Conservation (phyloP, 2,113 vertebrate species). For the Illadopsis cleaveri region DNA sequence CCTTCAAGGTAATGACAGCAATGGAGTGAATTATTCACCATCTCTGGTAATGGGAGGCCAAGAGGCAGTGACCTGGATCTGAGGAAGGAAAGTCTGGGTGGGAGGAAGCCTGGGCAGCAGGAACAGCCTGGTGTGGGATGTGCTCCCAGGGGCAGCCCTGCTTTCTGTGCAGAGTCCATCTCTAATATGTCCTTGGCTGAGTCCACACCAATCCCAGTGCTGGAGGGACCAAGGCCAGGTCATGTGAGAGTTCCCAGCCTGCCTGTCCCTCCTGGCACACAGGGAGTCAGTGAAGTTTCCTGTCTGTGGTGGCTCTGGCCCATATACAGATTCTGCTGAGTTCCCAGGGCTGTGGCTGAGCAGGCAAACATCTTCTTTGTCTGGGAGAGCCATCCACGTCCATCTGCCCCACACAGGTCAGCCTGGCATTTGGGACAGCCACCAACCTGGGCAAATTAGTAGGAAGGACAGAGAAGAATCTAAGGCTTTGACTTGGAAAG, state of each 20-base stretch:
- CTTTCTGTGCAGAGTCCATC: background rate
- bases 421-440: background rate
- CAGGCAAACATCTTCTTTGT: background rate
- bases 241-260: background rate
- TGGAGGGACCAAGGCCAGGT: background rate
- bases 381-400: fast-evolving
- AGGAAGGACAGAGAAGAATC: background rate
- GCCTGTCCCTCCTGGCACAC: fast-evolving
- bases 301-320: background rate
- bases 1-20: constrained; percentile 74
- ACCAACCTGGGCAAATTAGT: background rate
- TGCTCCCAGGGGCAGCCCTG: background rate
- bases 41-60: constrained; percentile 56
- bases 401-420: background rate
- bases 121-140: background rate
- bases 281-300: background rate
- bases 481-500: background rate
- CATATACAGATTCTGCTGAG: fast-evolving
- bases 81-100: constrained; percentile 56
- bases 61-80: constrained; percentile 73
- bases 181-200: fast-evolving
- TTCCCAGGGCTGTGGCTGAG: background rate
- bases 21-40: constrained; percentile 73
- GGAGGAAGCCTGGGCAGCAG: background rate
- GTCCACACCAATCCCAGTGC: fast-evolving